Percentiles rank a stretch among this genome's conserved stretches.
phyloP scores from a whole-genome alignment of 2,888 invertebrate species.

The Heliconius aoede region DNA sequence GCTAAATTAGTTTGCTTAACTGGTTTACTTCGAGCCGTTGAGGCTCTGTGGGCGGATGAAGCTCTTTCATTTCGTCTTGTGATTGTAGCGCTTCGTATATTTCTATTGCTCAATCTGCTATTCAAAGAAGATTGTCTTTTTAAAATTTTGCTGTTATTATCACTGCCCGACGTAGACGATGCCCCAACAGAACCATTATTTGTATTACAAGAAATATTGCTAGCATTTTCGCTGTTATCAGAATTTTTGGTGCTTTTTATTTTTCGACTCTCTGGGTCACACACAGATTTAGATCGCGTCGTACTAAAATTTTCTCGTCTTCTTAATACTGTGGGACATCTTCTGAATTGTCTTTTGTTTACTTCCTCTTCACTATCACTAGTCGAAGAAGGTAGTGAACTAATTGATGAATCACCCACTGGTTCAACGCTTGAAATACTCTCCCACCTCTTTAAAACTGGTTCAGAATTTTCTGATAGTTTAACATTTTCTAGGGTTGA shows the following conservation, averaged over 20 bases:
- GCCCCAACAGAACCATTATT: conserved; percentile 74
- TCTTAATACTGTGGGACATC: conserved; percentile 72
- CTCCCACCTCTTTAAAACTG: conserved; percentile 81
- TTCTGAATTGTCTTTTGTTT: conserved; percentile 67
- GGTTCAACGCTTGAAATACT: conserved; percentile 89
- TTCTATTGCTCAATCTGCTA: conserved; percentile 68
- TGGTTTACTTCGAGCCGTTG: conserved; percentile 85
- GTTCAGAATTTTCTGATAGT: conserved; percentile 69
- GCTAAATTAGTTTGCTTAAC: conserved; percentile 71
- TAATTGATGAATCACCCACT: conserved; percentile 87
- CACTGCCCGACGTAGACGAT: conserved; percentile 78
- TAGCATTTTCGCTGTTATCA: conserved; percentile 74
- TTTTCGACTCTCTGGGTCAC: conserved; percentile 76
- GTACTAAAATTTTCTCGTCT: conserved; percentile 73
- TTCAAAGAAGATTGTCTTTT: conserved; percentile 73
- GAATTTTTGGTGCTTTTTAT: conserved; percentile 63
- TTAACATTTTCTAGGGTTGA: conserved; percentile 84
- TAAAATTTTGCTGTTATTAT: conserved; percentile 70
- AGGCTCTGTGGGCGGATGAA: conserved; percentile 83
- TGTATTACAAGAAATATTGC: conserved; percentile 75
- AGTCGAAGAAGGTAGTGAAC: conserved; percentile 81
- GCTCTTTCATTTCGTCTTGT: conserved; percentile 74
- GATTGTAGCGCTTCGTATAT: conserved; percentile 80
- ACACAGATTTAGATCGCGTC: conserved; percentile 78
- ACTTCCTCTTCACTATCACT: conserved; percentile 79